These are phyloP conservation scores for Hormiphora californensis DNA, from an alignment of 37 sponge, comb jelly and placozoan genomes.

Conservation along the genomic window DNA sequence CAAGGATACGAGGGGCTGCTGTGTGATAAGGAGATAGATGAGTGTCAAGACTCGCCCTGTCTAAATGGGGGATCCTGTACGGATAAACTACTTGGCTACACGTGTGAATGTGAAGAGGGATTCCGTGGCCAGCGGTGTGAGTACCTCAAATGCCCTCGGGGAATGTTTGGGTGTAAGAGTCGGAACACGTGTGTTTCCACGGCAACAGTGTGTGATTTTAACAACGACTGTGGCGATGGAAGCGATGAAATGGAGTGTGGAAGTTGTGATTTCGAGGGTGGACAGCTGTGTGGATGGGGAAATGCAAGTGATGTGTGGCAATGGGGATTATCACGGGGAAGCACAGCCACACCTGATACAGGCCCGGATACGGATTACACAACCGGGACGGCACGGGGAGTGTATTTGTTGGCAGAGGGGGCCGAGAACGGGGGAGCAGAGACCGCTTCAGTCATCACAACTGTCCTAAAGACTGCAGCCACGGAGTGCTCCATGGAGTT, in stretches of 20 bases:
- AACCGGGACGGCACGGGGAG: background rate
- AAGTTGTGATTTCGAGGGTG: background rate
- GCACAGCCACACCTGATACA: background rate
- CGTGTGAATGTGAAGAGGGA: background rate
- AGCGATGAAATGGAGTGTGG: slow-evolving; percentile 3
- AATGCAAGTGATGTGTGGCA: background rate
- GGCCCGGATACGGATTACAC: background rate
- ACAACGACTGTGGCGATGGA: slow-evolving; percentile 11
- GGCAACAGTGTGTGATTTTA: background rate
- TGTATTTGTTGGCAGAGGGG: background rate
- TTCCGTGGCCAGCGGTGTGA: background rate
- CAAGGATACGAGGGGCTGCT: background rate
- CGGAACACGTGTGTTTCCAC: background rate
- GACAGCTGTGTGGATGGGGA: background rate
- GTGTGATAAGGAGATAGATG: background rate
- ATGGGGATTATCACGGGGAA: background rate
- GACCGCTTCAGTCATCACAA: background rate
- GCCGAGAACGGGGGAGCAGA: too few species aligned
- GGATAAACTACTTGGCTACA: background rate
- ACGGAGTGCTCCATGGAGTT: background rate
- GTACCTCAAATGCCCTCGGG: background rate
- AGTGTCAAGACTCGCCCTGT: background rate
- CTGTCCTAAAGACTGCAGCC: background rate
- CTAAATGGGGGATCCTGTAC: background rate
- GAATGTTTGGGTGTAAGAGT: background rate